Evolutionary conservation across 2,797 vertebrate genomes (phyloP).

Genomic region (Pseudocheirus occidentalis): DNA sequence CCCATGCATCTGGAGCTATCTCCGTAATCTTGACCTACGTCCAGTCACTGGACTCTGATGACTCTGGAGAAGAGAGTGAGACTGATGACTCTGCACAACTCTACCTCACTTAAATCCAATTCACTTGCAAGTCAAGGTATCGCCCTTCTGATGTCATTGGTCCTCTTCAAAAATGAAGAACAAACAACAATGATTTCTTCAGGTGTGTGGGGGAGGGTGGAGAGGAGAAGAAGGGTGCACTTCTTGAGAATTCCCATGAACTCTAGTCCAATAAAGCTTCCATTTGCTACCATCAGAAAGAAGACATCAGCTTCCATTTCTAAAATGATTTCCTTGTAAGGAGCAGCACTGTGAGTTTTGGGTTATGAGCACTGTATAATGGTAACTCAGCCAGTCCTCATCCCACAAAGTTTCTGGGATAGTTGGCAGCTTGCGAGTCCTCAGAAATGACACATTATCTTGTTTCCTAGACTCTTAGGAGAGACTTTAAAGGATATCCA

Average conservation of each 20-base stretch:
- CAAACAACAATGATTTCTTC: too few relatives aligned
- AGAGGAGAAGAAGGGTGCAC: background rate
- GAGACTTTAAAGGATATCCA: background rate
- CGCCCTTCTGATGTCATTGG: background rate
- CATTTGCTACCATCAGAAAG: background rate
- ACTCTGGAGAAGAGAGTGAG: background rate
- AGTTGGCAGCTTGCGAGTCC: background rate
- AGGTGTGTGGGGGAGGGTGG: background rate
- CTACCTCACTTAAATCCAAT: background rate
- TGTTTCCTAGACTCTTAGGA: background rate
- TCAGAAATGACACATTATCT: background rate
- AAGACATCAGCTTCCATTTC: background rate
- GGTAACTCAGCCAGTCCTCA: background rate
- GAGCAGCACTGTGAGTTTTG: background rate
- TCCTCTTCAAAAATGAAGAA: background rate
- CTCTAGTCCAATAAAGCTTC: background rate
- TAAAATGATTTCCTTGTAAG: background rate
- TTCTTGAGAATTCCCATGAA: background rate
- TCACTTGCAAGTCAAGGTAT: background rate
- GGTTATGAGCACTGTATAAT: background rate
- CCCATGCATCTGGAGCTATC: background rate
- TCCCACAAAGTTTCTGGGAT: background rate
- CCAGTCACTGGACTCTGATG: background rate
- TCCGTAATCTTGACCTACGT: background rate
- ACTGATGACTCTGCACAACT: background rate